These are phyloP conservation scores for Odontomyia ornata DNA, from an alignment of 2,888 invertebrate species.

Conservation along the genomic window DNA sequence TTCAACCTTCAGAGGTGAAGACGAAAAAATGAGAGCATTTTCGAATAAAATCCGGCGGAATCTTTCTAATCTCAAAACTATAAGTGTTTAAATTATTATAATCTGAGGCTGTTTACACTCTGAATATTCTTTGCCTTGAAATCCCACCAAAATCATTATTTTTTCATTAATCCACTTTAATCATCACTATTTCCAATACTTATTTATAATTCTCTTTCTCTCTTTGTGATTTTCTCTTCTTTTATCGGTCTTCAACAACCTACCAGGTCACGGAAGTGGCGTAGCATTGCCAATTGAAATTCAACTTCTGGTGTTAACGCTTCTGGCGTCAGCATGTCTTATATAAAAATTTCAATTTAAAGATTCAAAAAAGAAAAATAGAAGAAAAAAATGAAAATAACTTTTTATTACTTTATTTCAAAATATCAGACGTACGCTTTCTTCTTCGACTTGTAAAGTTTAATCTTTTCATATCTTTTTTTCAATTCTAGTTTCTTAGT, in stretches of 20 bases:
- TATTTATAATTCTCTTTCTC: conserved; percentile 40
- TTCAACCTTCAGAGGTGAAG: too few relatives aligned
- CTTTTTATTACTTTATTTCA: conserved; percentile 13
- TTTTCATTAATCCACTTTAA: too few relatives aligned
- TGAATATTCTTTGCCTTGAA: too few relatives aligned
- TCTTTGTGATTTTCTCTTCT: conserved; percentile 48
- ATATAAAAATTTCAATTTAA: conserved; percentile 43
- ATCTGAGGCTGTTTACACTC: too few relatives aligned
- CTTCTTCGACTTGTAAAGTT: neutral
- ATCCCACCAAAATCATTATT: too few relatives aligned
- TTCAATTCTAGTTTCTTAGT: neutral
- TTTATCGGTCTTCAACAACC: conserved; percentile 22
- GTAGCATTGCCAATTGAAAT: conserved; percentile 60
- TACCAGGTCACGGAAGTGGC: conserved; percentile 62
- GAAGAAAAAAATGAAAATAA: neutral
- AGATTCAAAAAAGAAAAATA: neutral
- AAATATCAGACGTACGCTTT: neutral
- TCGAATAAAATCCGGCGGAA: too few relatives aligned
- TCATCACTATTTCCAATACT: too few relatives aligned
- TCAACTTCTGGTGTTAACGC: conserved; percentile 62
- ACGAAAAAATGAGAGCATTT: too few relatives aligned
- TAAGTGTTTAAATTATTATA: too few relatives aligned
- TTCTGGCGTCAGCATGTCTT: conserved; percentile 54
- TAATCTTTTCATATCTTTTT: neutral
- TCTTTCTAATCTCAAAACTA: too few relatives aligned